Evolutionary conservation across 2,888 invertebrate species (phyloP), one percentile per base, ranked within the genome.

Genomic region (Pandemis cinnamomeana): DNA sequence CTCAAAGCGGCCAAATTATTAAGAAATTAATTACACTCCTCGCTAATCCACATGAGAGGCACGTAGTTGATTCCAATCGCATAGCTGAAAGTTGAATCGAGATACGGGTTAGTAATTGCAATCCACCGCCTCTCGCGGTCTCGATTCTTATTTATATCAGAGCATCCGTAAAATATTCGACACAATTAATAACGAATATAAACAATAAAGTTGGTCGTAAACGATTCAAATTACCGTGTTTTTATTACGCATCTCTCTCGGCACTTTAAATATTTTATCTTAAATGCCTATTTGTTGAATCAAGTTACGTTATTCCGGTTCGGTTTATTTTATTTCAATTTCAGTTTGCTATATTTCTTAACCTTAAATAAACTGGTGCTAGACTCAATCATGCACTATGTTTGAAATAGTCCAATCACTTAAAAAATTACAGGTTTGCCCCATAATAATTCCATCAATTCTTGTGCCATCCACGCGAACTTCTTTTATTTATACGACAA

Each of bases 211-310:
- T 77, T 71, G 79, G 77, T 80, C 78, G 79, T 86, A 81, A 83
- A 80, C 80, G 79, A 79, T 82, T 80, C 77, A 81, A 83, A 81
- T 82, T 82, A 85, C 82, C 83, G 80, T 78, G 79, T 81, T 87
- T 85, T 84, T 84, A 84, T 84, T 58, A 27, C 64, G 36, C 63
- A 44, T 20, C 36, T 55, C 68, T 61, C 69, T 73, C 55, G 42
- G 64, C 64, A 69, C 64, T 73, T 69, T 69, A 64, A 69, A 66
- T 60, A 73, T 64, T 69, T 69, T 73, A 64, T 73, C 69, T 69
- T 69, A 64, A 73, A 73, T 44, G 63, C 42, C 63, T 69, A 60
- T 72, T 69, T 72, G 68, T 63, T 58, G 63, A 20, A 48, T 48
- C 63, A 42, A 72, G 68, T 64, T 62, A 53, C 13, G 68, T 72